phyloP scores from a whole-genome alignment of 30 jellyfish, hydroid and myxozoan species.

The Cassiopea andromeda region DNA sequence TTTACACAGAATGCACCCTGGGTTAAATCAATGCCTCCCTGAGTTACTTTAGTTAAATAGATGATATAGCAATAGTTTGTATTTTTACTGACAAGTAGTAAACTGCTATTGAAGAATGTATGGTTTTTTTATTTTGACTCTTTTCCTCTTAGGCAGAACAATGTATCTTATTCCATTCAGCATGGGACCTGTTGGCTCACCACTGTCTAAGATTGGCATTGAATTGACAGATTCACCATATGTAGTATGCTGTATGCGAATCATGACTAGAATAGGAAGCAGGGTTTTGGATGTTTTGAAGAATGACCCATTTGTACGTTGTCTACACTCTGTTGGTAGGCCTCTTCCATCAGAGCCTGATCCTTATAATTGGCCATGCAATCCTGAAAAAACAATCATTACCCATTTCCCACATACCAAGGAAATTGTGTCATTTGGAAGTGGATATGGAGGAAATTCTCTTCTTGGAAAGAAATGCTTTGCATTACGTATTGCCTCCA shows the following conservation, averaged over 20 bases:
- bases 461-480: slow-evolving; percentile 97
- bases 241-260: slow-evolving; percentile 92
- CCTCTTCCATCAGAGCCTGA: slow-evolving; percentile 94
- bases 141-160: slow-evolving; percentile 81
- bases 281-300: slow-evolving; percentile 65
- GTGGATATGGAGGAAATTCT: slow-evolving; percentile 99
- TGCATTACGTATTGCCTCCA: slow-evolving; percentile 97
- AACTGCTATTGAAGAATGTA: background rate
- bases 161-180: slow-evolving; percentile 96
- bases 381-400: slow-evolving; percentile 96
- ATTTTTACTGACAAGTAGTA: background rate
- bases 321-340: slow-evolving; percentile 93
- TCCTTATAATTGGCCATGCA: slow-evolving; percentile 99
- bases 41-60: too few species aligned
- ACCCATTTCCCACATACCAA: slow-evolving; percentile 94
- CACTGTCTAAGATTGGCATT: slow-evolving; percentile 91
- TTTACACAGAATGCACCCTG: too few species aligned
- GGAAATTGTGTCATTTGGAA: slow-evolving; percentile 94
- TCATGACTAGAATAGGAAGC: slow-evolving; percentile 96
- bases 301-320: slow-evolving; percentile 80
- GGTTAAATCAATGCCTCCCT: too few species aligned
- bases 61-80: too few species aligned
- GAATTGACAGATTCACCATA: slow-evolving; percentile 97
- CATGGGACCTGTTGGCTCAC: slow-evolving; percentile 99
- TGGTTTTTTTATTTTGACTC: background rate